These are phyloP conservation scores for Gambelia wislizenii DNA, from an alignment of 2,797 vertebrate species.

Conservation along the genomic window DNA sequence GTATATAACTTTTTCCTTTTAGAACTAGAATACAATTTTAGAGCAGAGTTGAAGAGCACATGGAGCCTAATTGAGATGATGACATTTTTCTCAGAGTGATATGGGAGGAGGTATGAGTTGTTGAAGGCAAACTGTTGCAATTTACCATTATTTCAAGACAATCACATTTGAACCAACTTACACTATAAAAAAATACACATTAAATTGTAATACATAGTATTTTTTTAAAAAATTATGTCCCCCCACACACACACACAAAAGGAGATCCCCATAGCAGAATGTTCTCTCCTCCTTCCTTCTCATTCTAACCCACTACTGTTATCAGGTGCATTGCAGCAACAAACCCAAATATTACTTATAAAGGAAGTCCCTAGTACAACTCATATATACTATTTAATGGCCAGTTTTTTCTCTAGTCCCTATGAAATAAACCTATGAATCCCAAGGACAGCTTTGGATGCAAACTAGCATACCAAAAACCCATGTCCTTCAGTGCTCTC, in stretches of 20 bases:
- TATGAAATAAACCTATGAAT: no score
- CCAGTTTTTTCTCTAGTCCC: no score
- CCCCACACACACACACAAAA: no score
- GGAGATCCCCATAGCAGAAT: background rate
- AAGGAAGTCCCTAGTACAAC: background rate
- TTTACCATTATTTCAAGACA: constrained; percentile 12
- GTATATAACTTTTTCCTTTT: no score
- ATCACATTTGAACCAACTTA: background rate
- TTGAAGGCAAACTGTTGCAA: background rate
- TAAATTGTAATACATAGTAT: no score
- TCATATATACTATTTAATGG: background rate
- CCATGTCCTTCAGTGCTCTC: background rate
- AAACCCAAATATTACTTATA: background rate
- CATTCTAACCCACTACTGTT: background rate
- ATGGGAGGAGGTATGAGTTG: background rate
- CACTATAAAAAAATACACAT: fast-evolving
- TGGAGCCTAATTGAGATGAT: background rate
- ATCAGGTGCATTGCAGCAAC: background rate
- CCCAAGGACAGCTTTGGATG: background rate
- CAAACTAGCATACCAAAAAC: background rate
- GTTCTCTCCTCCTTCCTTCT: no score
- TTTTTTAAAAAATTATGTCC: no score
- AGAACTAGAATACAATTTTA: background rate
- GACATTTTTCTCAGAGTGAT: background rate
- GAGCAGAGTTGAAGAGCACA: background rate